Evolutionary conservation across 2,797 vertebrate genomes (phyloP).

Genomic region (Mycteria americana): DNA sequence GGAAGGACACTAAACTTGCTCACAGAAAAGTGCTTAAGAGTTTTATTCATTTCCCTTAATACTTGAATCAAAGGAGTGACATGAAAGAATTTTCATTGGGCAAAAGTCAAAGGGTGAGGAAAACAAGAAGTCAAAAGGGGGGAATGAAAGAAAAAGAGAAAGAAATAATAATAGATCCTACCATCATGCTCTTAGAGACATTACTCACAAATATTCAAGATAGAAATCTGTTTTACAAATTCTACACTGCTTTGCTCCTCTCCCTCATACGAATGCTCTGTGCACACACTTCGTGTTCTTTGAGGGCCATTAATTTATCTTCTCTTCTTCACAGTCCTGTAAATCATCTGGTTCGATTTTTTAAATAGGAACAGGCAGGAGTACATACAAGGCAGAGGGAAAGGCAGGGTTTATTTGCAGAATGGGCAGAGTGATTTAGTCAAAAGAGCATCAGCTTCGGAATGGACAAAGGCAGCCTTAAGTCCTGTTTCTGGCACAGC

Average conservation of each 20-base stretch:
- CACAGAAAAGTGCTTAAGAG: not conserved
- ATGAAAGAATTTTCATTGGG: not conserved
- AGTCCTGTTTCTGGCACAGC: not conserved
- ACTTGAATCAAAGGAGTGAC: not conserved
- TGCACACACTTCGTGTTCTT: not conserved
- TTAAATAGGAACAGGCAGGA: not conserved
- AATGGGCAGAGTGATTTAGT: not conserved
- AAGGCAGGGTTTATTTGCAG: not conserved
- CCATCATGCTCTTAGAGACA: not conserved
- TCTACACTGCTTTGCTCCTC: not conserved
- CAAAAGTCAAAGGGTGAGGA: not conserved
- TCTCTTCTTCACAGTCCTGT: not conserved
- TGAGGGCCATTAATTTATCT: not conserved
- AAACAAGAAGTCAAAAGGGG: not conserved
- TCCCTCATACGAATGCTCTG: not conserved
- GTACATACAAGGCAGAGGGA: not conserved
- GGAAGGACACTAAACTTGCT: not conserved
- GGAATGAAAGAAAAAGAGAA: not conserved
- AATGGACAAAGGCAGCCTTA: not conserved
- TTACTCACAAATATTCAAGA: not conserved
- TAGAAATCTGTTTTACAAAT: not conserved
- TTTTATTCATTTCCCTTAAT: not conserved
- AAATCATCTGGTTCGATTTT: not conserved
- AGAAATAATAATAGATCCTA: not conserved
- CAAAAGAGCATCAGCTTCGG: not conserved